Percentiles rank a stretch among this genome's conserved stretches.
Evolutionary conservation across 2,888 invertebrate species (phyloP).

Genomic region (Candidula unifasciata): DNA sequence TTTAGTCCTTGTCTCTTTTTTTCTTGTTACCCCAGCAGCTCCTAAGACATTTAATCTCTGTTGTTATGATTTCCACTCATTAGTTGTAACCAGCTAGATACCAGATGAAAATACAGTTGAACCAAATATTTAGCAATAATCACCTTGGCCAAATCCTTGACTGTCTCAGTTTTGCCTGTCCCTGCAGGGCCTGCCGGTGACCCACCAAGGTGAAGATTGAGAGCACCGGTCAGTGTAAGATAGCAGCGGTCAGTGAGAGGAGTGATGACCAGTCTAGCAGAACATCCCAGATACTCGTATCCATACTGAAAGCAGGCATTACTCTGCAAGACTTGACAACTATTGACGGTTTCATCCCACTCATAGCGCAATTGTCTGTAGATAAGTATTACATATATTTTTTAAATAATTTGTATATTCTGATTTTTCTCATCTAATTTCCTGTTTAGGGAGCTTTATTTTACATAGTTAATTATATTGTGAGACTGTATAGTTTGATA

Average conservation of each 20-base stretch:
- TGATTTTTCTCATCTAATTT: too few relatives aligned
- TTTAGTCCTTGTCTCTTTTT: too few relatives aligned
- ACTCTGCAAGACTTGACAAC: slow-evolving; percentile 76
- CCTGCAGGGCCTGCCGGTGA: slow-evolving; percentile 78
- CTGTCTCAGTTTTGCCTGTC: slow-evolving; percentile 78
- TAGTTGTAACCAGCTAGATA: too few relatives aligned
- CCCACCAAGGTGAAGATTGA: slow-evolving; percentile 77
- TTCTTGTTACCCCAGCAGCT: too few relatives aligned
- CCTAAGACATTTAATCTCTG: too few relatives aligned
- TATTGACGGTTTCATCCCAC: slow-evolving; percentile 77
- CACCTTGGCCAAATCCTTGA: slow-evolving; percentile 78
- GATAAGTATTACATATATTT: not conserved
- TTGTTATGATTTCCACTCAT: too few relatives aligned
- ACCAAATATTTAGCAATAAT: not conserved
- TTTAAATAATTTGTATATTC: not conserved
- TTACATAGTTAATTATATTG: too few relatives aligned
- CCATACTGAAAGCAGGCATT: slow-evolving; percentile 77
- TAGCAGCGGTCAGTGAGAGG: slow-evolving; percentile 77
- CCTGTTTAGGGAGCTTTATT: too few relatives aligned
- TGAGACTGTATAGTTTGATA: too few relatives aligned
- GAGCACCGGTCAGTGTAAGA: slow-evolving; percentile 76
- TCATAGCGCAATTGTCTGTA: slow-evolving; percentile 77
- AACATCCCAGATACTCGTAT: slow-evolving; percentile 78
- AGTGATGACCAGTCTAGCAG: slow-evolving; percentile 77
- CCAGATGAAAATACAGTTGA: not conserved